Percentiles rank a stretch among this genome's conserved stretches.
phyloP scores from a whole-genome alignment of 2,888 invertebrate species.

The Cataglyphis albicans region DNA sequence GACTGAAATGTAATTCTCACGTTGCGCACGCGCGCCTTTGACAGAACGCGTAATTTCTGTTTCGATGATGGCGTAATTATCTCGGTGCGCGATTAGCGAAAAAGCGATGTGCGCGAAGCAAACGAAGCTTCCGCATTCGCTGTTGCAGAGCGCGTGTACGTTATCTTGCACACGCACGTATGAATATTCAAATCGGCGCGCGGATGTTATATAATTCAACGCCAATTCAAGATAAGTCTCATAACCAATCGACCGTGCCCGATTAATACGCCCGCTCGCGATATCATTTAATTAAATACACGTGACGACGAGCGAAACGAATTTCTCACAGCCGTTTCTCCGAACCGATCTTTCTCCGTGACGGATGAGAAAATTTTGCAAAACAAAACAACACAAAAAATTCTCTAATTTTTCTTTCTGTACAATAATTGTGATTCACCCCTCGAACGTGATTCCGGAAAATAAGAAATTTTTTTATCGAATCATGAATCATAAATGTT shows the following conservation, averaged over 20 bases:
- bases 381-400: background rate
- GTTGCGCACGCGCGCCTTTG: slow-evolving; percentile 26
- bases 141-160: slow-evolving; percentile 25
- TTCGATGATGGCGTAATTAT: slow-evolving; percentile 52
- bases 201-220: slow-evolving; percentile 60
- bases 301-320: slow-evolving; percentile 25
- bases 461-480: slow-evolving; percentile 25
- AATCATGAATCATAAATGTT: background rate
- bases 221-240: slow-evolving; percentile 70
- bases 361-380: background rate
- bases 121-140: slow-evolving; percentile 1
- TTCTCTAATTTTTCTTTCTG: background rate
- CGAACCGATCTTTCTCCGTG: background rate
- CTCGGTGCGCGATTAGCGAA: slow-evolving; percentile 9
- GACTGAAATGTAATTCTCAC: background rate
- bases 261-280: slow-evolving; percentile 67
- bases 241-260: slow-evolving; percentile 68
- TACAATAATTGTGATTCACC: slow-evolving; percentile 19
- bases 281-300: slow-evolving; percentile 69
- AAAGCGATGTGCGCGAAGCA: slow-evolving; percentile 20
- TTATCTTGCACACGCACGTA: slow-evolving; percentile 53
- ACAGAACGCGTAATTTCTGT: slow-evolving; percentile 40
- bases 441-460: slow-evolving; percentile 16
- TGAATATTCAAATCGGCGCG: slow-evolving; percentile 65
- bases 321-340: slow-evolving; percentile 20